Conservation (phyloP, 1,140 invertebrate species). For the Grapholita molesta region DNA sequence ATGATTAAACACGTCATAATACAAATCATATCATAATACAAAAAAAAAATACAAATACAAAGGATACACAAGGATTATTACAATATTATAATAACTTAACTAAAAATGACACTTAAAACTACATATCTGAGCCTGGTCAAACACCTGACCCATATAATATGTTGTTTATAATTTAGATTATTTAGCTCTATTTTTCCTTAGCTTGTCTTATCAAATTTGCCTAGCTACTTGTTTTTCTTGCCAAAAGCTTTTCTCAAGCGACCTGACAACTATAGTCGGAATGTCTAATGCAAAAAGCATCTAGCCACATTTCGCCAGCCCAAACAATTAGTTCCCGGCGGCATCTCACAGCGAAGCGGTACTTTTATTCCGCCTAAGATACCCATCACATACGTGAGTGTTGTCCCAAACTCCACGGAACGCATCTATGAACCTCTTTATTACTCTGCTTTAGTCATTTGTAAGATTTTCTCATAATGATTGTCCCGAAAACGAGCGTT, state of each 20-base stretch:
- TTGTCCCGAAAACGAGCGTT: conserved; percentile 73
- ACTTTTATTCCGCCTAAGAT: conserved; percentile 73
- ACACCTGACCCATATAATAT: too few species aligned
- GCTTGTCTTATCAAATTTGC: not conserved
- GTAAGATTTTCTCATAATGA: conserved; percentile 78
- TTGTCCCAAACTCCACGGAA: conserved; percentile 64
- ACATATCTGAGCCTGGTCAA: too few species aligned
- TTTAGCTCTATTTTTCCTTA: too few species aligned
- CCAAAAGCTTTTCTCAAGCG: not conserved
- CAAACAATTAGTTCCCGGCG: conserved; percentile 54
- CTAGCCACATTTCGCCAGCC: conserved; percentile 39
- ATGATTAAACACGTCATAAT: too few species aligned
- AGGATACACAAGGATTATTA: too few species aligned
- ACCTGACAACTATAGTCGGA: not conserved
- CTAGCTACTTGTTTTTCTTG: not conserved
- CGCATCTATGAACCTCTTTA: conserved; percentile 77
- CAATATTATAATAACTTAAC: too few species aligned
- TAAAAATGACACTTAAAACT: too few species aligned
- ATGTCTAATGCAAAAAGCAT: not conserved
- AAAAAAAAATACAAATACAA: too few species aligned
- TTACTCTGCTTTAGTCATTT: conserved; percentile 75
- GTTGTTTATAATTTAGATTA: too few species aligned
- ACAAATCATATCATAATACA: too few species aligned
- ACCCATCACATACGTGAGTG: conserved; percentile 71
- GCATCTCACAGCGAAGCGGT: conserved; percentile 63